phyloP scores from a whole-genome alignment of 2,797 vertebrate species.

The Danio choprae region DNA sequence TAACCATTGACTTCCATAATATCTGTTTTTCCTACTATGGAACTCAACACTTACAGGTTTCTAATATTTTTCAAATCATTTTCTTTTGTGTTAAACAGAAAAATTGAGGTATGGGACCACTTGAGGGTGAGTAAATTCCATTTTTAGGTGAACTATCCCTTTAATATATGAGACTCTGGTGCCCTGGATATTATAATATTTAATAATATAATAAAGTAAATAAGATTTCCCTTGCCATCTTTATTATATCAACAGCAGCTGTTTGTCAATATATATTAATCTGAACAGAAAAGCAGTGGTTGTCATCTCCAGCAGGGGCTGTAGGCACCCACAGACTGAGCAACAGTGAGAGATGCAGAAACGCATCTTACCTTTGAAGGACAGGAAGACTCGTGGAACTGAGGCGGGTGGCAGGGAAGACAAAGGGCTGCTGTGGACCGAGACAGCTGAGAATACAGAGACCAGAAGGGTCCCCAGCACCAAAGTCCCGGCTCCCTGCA shows the following conservation, averaged over 20 bases:
- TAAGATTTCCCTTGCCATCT: slow-evolving; percentile 37
- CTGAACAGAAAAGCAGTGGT: slow-evolving; percentile 48
- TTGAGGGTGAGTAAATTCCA: too few relatives aligned
- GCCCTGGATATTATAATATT: neutral
- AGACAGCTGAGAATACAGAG: slow-evolving; percentile 65
- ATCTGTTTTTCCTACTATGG: too few relatives aligned
- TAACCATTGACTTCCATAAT: too few relatives aligned
- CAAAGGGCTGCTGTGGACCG: slow-evolving; percentile 65
- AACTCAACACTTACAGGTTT: too few relatives aligned
- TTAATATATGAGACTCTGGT: neutral
- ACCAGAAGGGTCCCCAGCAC: slow-evolving; percentile 78
- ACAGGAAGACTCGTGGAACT: slow-evolving; percentile 82
- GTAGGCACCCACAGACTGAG: slow-evolving; percentile 20
- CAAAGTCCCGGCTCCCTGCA: slow-evolving; percentile 76
- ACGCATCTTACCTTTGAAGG: slow-evolving; percentile 82
- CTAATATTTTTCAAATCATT: too few relatives aligned
- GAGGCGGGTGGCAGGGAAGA: slow-evolving; percentile 67
- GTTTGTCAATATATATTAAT: slow-evolving; percentile 28
- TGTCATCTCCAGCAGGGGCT: slow-evolving; percentile 42
- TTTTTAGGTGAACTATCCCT: too few relatives aligned
- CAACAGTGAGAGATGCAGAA: slow-evolving; percentile 16
- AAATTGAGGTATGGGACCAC: too few relatives aligned
- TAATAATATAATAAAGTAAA: slow-evolving; percentile 31
- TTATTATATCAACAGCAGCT: slow-evolving; percentile 3
- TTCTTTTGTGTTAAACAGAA: too few relatives aligned